Base-by-base conservation (phyloP, 2,797 vertebrate genomes). In the Ptychobarbus kaznakovi region DNA sequence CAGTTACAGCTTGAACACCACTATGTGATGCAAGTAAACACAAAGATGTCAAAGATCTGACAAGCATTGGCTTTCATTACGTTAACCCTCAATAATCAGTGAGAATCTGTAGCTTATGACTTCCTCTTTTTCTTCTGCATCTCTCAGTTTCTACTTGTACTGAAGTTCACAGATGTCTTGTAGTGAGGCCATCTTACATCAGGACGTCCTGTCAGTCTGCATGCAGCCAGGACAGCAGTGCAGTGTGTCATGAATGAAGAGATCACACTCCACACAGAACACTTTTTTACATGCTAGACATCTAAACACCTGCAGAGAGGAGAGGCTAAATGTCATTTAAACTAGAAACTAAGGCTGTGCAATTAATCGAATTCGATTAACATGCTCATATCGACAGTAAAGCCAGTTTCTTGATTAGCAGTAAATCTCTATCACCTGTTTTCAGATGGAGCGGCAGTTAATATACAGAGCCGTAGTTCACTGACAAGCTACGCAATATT, bases 201-300 rank as follows among this genome's bases (percentile, higher is more conserved):
- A 86, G 25, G 94, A 81, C 73, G 86, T 6, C 22, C 90, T 92
- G 77, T 95, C 94, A 76, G 87, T 91, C 11, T 98, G 97, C 86
- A 97, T 95, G 83, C 98, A 99, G 83, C 96, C 95, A 72, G 98
- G 98, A 88, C 98, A 99, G 93, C 97, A 99, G 93, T 99, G 98
- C 56, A 99, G 94, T 0, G 94, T 95, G 46, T 98, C 97, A 3
- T 99, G 98, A 93, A 99, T 92, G 93, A 99, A 99, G 87, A 99
- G 70, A 86, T 99, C 97, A 3, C 98, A 99, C 56, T 99, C 98
- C 89, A 97, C 87, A 46, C 98, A 99, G 93, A 98, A 99, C 13
- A 93, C 93, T 10, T 92, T 94, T 79, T 89, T 91, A 90, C 98
- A 99, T 0, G 91, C 92, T 5, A 93, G 93, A 90, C 98, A 99